Evolutionary conservation across 2,113 vertebrate genomes (phyloP).

Genomic region (Semicossyphus pulcher): DNA sequence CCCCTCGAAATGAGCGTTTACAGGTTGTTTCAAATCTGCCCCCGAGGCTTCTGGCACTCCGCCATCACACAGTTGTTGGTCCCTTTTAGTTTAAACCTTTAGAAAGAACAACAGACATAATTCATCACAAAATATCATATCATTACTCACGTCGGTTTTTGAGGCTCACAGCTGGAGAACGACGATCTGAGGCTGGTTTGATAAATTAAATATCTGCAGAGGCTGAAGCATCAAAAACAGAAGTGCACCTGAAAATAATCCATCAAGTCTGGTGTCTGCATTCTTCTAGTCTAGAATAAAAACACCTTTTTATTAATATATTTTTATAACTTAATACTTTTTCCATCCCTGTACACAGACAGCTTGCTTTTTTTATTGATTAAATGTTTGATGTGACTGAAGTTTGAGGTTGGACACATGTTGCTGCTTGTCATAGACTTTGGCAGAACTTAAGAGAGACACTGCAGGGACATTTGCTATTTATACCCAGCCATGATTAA

Average conservation of each 20-base stretch:
- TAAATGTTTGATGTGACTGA: slow-evolving; percentile 4
- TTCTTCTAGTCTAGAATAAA: slow-evolving; percentile 11
- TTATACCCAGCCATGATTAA: slow-evolving; percentile 55
- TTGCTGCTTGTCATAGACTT: slow-evolving; percentile 9
- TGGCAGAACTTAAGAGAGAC: slow-evolving; percentile 62
- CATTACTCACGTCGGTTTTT: slow-evolving; percentile 33
- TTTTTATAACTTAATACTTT: background rate
- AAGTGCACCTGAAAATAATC: slow-evolving; percentile 57
- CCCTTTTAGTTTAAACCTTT: slow-evolving; percentile 18
- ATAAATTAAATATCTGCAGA: slow-evolving; percentile 31
- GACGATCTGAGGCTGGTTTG: slow-evolving; percentile 33
- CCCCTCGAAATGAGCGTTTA: slow-evolving; percentile 27
- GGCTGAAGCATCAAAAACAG: slow-evolving; percentile 16
- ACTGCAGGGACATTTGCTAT: slow-evolving; percentile 43
- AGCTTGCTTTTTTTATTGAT: background rate
- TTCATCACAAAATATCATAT: slow-evolving; percentile 27
- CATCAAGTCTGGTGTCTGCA: slow-evolving; percentile 20
- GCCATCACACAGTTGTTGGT: slow-evolving; percentile 1
- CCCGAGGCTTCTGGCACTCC: slow-evolving; percentile 14
- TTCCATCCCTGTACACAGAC: background rate
- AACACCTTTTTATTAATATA: background rate
- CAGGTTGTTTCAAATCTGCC: slow-evolving; percentile 29
- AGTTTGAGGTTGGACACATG: slow-evolving; percentile 23
- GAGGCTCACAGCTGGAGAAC: slow-evolving; percentile 44
- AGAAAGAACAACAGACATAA: slow-evolving; percentile 27